These are phyloP conservation scores for Lasioglossum villosulum DNA, from an alignment of 2,888 invertebrate genomes.

Conservation along the genomic window DNA sequence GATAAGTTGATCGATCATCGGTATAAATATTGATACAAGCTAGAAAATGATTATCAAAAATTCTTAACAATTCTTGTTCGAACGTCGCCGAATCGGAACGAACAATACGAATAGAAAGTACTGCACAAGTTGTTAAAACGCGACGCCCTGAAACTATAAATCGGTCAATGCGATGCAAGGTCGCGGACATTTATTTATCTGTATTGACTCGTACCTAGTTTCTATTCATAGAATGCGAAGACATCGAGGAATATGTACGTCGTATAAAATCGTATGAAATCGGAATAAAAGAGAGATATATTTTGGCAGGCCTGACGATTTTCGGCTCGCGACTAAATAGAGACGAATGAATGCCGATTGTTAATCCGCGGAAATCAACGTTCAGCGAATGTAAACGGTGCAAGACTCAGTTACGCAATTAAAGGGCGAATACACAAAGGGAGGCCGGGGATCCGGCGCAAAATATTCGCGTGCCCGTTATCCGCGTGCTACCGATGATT, in stretches of 20 bases:
- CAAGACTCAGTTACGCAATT: constrained; percentile 42
- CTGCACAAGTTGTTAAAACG: neutral
- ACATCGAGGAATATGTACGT: neutral
- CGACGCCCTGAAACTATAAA: constrained; percentile 39
- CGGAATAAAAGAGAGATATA: neutral
- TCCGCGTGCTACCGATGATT: constrained; percentile 38
- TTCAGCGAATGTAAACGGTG: constrained; percentile 33
- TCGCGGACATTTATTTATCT: constrained; percentile 60
- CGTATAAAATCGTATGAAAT: neutral
- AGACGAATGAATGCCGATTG: constrained; percentile 39
- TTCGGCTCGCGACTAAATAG: constrained; percentile 23
- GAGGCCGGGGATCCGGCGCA: constrained; percentile 23
- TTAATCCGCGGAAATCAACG: constrained; percentile 49
- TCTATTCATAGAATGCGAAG: constrained; percentile 66
- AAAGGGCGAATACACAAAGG: constrained; percentile 44
- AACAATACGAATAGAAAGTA: neutral
- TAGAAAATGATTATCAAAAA: neutral
- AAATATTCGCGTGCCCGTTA: constrained; percentile 42
- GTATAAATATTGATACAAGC: neutral
- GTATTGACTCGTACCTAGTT: constrained; percentile 39
- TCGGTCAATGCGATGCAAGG: constrained; percentile 67
- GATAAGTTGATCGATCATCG: neutral
- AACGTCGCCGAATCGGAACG: neutral
- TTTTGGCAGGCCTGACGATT: neutral
- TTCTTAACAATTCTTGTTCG: neutral